Evolutionary conservation across 2,888 invertebrate species (phyloP), one percentile per base, ranked within the genome.

Genomic region (Schrankia costaestrigalis): DNA sequence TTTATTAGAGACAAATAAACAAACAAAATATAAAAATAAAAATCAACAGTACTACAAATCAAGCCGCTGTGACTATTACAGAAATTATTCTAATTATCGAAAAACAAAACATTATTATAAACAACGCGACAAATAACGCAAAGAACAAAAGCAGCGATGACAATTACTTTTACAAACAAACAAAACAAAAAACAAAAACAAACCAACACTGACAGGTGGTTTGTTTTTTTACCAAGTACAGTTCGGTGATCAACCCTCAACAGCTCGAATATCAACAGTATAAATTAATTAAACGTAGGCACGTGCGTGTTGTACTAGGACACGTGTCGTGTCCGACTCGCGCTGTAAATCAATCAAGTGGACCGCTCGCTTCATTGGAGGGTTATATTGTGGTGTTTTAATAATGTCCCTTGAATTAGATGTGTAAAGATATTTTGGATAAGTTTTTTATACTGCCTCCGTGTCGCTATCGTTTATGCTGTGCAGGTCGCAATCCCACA

Each of bases 251-350:
- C 44, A 38, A 41, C 30, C 41, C 34, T 17, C 19, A 41, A 34
- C 31, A 31, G 54, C 41, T 29, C 39, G 32, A 41, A 44, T 56
- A 63, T 61, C 66, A 58, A 55, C 56, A 53, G 60, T 57, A 37
- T 58, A 69, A 68, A 56, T 75, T 77, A 77, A 78, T 77, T 78
- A 77, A 75, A 60, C 47, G 50, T 11, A 35, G 49, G 43, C 63
- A 63, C 64, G 52, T 46, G 63, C 54, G 62, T 67, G 71, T 59
- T 50, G 17, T 26, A 15, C 53, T 56, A 52, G 43, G 50, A 48
- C 63, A 59, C 53, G 63, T 59, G 60, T 57, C 51, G 46, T 35
- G 46, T 46, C 59, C 60, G 57, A 53, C 62, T 50, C 53, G 50
- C 48, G 48, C 51, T 34, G 52, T 75, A 73, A 71, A 75, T 73